Percentiles rank a stretch among this genome's conserved stretches.
Conservation (phyloP, 2,113 vertebrate species). For the Nanorana parkeri region DNA sequence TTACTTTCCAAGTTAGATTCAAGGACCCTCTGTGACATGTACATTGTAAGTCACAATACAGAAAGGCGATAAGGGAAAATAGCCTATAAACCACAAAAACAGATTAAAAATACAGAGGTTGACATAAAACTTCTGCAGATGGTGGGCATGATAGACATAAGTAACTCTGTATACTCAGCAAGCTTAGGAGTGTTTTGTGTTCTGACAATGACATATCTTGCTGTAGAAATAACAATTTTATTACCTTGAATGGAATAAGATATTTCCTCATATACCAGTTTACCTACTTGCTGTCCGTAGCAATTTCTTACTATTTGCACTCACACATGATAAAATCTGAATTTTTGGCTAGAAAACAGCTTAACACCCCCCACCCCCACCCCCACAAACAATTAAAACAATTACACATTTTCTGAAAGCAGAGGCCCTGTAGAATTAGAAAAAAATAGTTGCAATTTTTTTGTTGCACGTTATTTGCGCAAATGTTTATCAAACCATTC, state of each 20-base stretch:
- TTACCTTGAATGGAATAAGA: background rate
- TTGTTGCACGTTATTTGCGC: too few relatives aligned
- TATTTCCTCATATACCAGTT: background rate
- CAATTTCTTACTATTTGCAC: too few relatives aligned
- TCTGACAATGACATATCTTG: too few relatives aligned
- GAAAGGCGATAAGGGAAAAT: constrained; percentile 21
- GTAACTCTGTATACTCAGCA: background rate
- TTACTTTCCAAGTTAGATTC: constrained; percentile 43
- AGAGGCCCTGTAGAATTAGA: too few relatives aligned
- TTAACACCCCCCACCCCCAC: too few relatives aligned
- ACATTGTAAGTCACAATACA: constrained; percentile 8
- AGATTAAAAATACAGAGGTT: constrained; percentile 11
- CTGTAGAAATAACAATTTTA: background rate
- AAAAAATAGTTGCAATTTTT: too few relatives aligned
- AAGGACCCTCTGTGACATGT: constrained; percentile 43
- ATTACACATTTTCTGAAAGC: too few relatives aligned
- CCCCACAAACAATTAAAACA: too few relatives aligned
- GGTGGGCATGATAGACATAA: background rate
- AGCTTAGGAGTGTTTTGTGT: background rate
- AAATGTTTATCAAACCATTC: too few relatives aligned
- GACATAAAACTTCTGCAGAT: constrained; percentile 12
- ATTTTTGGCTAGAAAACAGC: too few relatives aligned
- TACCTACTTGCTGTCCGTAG: too few relatives aligned
- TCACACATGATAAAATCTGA: too few relatives aligned
- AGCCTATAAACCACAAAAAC: constrained; percentile 25